Evolutionary conservation across 2,797 vertebrate genomes (phyloP).

Genomic region (Dicrostonyx torquatus): DNA sequence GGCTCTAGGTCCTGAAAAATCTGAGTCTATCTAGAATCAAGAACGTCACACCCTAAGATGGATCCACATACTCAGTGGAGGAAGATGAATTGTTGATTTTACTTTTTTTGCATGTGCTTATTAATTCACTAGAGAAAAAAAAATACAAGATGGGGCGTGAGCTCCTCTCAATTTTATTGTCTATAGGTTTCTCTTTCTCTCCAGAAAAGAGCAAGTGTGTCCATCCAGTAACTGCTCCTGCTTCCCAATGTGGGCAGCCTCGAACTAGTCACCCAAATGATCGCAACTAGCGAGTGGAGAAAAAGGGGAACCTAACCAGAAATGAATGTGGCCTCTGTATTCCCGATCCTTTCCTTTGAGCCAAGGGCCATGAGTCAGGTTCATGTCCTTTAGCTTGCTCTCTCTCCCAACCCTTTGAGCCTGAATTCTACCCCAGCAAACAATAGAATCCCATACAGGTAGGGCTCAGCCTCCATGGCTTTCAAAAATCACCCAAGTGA

Average conservation of each 20-base stretch:
- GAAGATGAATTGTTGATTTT: constrained; percentile 27
- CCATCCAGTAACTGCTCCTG: neutral
- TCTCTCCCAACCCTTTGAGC: neutral
- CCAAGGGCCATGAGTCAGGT: neutral
- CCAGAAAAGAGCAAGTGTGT: neutral
- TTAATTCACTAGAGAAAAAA: constrained; percentile 5
- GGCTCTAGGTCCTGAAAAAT: neutral
- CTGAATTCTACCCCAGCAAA: neutral
- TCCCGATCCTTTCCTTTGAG: neutral
- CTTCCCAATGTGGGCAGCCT: neutral
- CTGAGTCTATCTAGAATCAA: neutral
- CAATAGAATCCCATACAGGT: neutral
- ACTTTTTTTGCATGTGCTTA: constrained; percentile 24
- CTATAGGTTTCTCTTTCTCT: neutral
- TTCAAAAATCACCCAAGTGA: constrained; percentile 38
- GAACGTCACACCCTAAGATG: neutral
- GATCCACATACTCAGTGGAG: constrained; percentile 26
- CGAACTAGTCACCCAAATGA: no score
- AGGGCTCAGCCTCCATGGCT: neutral
- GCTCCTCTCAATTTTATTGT: constrained; percentile 25
- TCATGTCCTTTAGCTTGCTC: neutral
- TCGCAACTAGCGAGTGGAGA: neutral
- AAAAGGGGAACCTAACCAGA: neutral
- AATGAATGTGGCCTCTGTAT: neutral
- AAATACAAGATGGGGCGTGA: constrained; percentile 37